These are phyloP conservation scores for Drosophila pseudoobscura DNA, from an alignment of 1,140 invertebrate genomes.

Conservation along the genomic window DNA sequence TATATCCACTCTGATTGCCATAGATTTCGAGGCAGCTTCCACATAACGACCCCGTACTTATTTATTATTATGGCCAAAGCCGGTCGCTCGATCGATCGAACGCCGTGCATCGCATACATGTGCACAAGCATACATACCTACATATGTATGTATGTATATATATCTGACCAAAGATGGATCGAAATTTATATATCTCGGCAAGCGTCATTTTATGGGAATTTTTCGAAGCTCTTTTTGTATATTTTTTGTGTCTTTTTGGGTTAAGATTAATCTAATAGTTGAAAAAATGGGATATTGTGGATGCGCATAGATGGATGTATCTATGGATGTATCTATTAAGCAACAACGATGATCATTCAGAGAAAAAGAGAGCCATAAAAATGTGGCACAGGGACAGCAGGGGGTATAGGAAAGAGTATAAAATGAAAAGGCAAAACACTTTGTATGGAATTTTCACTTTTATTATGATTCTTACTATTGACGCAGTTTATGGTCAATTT, in stretches of 20 bases:
- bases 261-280: background rate
- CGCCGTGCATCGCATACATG: conserved; percentile 18
- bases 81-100: conserved; percentile 10
- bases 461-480: too few species aligned
- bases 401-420: too few species aligned
- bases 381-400: too few species aligned
- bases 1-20: conserved; percentile 38
- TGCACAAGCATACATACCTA: conserved; percentile 15
- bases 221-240: background rate
- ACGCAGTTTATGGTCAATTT: too few species aligned
- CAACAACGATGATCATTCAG: too few species aligned
- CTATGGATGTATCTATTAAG: too few species aligned
- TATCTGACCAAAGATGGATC: conserved; percentile 42
- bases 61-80: conserved; percentile 44
- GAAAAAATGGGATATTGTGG: too few species aligned
- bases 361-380: too few species aligned
- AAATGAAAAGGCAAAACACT: too few species aligned
- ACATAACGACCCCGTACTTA: conserved; percentile 46
- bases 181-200: conserved; percentile 27
- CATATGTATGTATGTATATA: conserved; percentile 16
- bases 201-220: conserved; percentile 31
- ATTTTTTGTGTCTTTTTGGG: conserved; percentile 7
- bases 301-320: too few species aligned
- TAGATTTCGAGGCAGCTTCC: conserved; percentile 33
- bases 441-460: too few species aligned